Base-by-base conservation (phyloP, 2,888 invertebrate species). In the Graphium colonna region DNA sequence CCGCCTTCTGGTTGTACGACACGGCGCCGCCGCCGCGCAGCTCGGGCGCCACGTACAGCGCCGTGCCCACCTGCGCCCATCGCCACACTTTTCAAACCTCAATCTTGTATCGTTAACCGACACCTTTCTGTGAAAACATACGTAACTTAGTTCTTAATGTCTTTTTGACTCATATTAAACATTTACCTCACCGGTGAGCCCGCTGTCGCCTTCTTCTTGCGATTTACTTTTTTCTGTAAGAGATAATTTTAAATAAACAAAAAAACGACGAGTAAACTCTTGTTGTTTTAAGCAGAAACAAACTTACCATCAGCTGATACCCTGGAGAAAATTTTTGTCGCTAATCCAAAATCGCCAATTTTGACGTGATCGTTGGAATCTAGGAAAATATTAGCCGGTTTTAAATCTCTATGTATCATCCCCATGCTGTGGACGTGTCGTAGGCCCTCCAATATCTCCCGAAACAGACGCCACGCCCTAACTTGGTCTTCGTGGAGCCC, bases 341-440 rank as follows among this genome's bases (percentile, higher is more conserved):
- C 98, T 1, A 99, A 90, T 10, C 99, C 99, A 79, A 99, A 99
- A 82, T 99, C 99, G 9, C 98, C 99, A 61, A 99, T 99, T 91
- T 99, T 99, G 0, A 97, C 97, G 75, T 97, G 97, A 82, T 98
- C 98, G 63, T 96, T 95, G 1, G 94, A 95, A 75, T 98, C 98
- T 74, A 99, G 91, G 81, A 99, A 98, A 70, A 99, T 97, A 74
- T 99, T 99, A 31, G 84, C 97, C 0, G 96, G 96, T 73, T 96
- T 96, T 60, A 96, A 75, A 68, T 96, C 96, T 46, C 96, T 87
- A 74, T 97, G 96, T 51, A 96, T 96, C 91, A 95, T 95, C 41
- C 97, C 97, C 77, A 97, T 95, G 64, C 96, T 95, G 79, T 98
- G 98, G 47, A 98, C 97, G 76, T 98, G 97, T 0, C 94, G 93